Conservation (phyloP, 1,140 invertebrate genomes). For the Phocides pigmalion region DNA sequence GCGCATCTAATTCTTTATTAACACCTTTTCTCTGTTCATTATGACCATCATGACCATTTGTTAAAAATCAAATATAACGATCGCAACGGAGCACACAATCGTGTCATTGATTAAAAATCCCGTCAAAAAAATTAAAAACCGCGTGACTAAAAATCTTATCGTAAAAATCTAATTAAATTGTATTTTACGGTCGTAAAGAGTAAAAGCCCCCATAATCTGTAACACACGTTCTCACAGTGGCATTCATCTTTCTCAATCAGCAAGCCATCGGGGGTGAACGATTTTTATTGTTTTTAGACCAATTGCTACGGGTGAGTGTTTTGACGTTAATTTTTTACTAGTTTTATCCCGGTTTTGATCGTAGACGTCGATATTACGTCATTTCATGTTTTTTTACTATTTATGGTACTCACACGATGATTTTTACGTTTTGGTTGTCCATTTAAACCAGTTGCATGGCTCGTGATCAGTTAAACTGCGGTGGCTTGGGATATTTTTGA, state of each 20-base stretch:
- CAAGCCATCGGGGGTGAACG: conserved; percentile 62
- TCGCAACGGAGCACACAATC: background rate
- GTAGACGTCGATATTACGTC: background rate
- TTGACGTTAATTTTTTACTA: conserved; percentile 44
- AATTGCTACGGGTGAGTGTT: conserved; percentile 59
- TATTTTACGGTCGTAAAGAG: conserved; percentile 41
- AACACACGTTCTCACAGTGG: conserved; percentile 67
- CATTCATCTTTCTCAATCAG: conserved; percentile 80
- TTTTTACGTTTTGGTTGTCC: too few relatives aligned
- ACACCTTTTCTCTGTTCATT: too few relatives aligned
- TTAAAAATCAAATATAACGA: background rate
- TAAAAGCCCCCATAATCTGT: conserved; percentile 62
- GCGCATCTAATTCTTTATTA: background rate
- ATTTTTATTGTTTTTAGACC: conserved; percentile 81
- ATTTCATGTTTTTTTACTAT: too few relatives aligned
- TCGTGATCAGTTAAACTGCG: too few relatives aligned
- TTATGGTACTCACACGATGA: too few relatives aligned
- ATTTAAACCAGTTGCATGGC: too few relatives aligned
- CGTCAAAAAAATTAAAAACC: conserved; percentile 18
- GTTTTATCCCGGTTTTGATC: background rate
- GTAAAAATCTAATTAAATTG: conserved; percentile 30
- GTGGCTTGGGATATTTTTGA: too few relatives aligned
- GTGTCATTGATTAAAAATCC: conserved; percentile 23
- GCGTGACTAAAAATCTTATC: conserved; percentile 33
- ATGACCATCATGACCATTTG: background rate